A percentile compares a stretch with the other conserved stretches of the same genome.
These are phyloP conservation scores for Genyomyrus donnyi DNA, from an alignment of 2,113 vertebrate genomes.

Conservation along the genomic window DNA sequence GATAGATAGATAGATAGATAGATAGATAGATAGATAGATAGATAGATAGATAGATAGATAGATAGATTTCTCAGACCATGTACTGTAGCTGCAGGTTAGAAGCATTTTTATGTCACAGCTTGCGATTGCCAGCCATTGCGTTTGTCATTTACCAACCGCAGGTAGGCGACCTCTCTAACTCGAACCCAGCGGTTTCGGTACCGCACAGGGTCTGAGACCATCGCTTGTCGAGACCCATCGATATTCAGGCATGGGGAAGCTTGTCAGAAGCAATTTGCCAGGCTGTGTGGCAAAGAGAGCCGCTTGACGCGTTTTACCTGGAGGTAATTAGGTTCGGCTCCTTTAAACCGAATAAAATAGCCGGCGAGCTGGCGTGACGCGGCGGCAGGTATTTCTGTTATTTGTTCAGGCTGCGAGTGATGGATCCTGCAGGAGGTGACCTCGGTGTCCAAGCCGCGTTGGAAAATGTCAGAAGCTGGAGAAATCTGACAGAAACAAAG, in stretches of 20 bases:
- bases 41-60: too few relatives aligned
- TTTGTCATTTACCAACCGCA: not conserved
- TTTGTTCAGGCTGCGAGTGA: not conserved
- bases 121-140: not conserved
- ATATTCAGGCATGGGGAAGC: slow-evolving; percentile 46
- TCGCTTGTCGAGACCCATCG: slow-evolving; percentile 37
- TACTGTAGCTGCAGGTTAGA: not conserved
- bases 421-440: slow-evolving; percentile 2
- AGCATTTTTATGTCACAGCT: not conserved
- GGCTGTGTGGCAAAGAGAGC: slow-evolving; percentile 32
- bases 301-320: slow-evolving; percentile 48
- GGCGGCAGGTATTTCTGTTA: slow-evolving; percentile 28
- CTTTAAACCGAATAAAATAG: slow-evolving; percentile 48
- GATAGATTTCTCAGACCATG: not conserved
- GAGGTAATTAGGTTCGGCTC: slow-evolving; percentile 55
- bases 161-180: not conserved
- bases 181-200: not conserved
- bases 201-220: not conserved
- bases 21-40: too few relatives aligned
- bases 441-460: not conserved
- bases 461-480: not conserved
- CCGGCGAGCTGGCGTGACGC: slow-evolving; percentile 36
- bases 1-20: too few relatives aligned
- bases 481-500: not conserved
- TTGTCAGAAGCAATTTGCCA: slow-evolving; percentile 51